Evolutionary conservation across 2,797 vertebrate genomes (phyloP), one percentile per base, ranked within the genome.

Genomic region (Naso thynnoides): DNA sequence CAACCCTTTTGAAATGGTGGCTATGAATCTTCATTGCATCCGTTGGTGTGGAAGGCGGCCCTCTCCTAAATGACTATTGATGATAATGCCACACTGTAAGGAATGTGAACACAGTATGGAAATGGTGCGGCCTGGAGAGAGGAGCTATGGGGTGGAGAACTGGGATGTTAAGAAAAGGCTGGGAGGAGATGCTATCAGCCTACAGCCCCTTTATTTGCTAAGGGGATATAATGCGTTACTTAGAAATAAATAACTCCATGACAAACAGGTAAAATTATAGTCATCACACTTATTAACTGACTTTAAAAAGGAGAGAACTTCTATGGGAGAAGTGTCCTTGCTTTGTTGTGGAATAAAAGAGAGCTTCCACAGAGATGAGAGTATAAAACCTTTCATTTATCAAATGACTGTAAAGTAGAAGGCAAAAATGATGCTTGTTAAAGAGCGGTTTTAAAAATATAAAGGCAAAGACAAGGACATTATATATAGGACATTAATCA

Each of bases 1-100:
- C 67, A 81, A 81, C 72, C 79, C 73, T 69, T 87, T 85, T 84
- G 83, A 93, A 94, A 94, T 92, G 84, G 91, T 89, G 82, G 90
- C 90, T 78, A 95, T 95, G 93, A 95, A 95, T 94, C 94, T 94
- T 95, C 93, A 94, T 95, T 90, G 92, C 79, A 92, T 91, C 73
- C 83, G 68, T 49, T 85, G 86, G 90, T 73, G 86, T 92, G 92
- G 91, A 94, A 94, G 93, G 89, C 83, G 45, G 80, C 82, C 79
- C 79, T 85, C 79, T 81, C 79, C 83, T 88, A 94, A 95, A 94
- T 95, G 88, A 95, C 94, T 94, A 95, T 94, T 95, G 93, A 95
- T 95, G 92, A 93, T 88, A 86, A 92, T 77, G 87, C 89, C 88
- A 87, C 70, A 76, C 79, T 78, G 84, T 88, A 92, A 93, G 85